Evolutionary conservation across 2,113 vertebrate species (phyloP).

Genomic region (Tiliqua scincoides): DNA sequence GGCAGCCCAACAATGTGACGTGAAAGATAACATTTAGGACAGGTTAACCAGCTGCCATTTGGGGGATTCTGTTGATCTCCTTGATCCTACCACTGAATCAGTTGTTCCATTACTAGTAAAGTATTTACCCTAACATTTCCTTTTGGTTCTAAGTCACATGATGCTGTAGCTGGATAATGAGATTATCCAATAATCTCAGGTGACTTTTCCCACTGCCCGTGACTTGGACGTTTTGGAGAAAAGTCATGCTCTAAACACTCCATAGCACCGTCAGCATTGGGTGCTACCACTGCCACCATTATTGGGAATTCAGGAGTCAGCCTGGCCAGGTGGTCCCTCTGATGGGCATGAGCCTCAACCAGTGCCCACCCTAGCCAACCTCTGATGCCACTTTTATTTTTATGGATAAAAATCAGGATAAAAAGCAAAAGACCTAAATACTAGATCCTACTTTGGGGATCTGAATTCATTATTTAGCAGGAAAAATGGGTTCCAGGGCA

Average conservation of each 20-base stretch:
- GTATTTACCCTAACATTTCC: conserved; percentile 14
- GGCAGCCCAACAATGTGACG: not conserved
- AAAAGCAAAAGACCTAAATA: not conserved
- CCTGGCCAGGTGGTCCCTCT: too few relatives aligned
- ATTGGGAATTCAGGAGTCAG: too few relatives aligned
- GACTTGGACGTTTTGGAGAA: too few relatives aligned
- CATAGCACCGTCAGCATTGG: too few relatives aligned
- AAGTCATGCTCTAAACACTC: too few relatives aligned
- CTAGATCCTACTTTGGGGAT: conserved; percentile 15
- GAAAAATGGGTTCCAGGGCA: too few relatives aligned
- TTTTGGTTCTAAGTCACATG: conserved; percentile 5
- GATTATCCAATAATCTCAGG: not conserved
- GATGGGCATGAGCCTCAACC: too few relatives aligned
- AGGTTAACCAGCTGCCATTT: conserved; percentile 21
- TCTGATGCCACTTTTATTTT: not conserved
- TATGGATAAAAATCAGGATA: not conserved
- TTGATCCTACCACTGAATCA: conserved; percentile 35
- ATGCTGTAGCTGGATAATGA: not conserved
- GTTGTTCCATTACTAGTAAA: conserved; percentile 13
- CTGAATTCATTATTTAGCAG: not conserved
- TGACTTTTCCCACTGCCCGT: not conserved
- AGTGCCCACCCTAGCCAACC: too few relatives aligned
- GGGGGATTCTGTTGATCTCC: conserved; percentile 11
- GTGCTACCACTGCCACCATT: too few relatives aligned
- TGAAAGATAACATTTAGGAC: conserved; percentile 29